Percentiles rank a stretch among this genome's conserved stretches.
Evolutionary conservation across 2,888 invertebrate species (phyloP).

Genomic region (Erynnis tages): DNA sequence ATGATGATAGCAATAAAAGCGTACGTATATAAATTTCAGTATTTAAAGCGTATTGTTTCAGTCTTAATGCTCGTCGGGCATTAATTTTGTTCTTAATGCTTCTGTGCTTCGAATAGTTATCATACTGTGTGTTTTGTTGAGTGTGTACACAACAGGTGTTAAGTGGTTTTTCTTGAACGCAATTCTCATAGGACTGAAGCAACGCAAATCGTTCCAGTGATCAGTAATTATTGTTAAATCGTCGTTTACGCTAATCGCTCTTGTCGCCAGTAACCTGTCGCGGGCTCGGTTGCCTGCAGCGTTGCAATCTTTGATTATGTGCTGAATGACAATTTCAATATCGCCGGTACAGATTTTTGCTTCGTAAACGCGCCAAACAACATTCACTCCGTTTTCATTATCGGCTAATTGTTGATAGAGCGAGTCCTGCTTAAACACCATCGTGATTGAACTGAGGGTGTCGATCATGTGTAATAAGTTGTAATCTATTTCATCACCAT

Average conservation of each 20-base stretch:
- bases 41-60: conserved; percentile 13
- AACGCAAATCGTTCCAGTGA: conserved; percentile 55
- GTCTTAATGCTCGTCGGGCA: not conserved
- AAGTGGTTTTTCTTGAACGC: conserved; percentile 46
- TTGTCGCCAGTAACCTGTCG: conserved; percentile 50
- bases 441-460: conserved; percentile 5
- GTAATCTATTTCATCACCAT: not conserved
- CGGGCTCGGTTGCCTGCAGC: conserved; percentile 47
- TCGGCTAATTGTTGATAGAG: conserved; percentile 30
- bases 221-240: conserved; percentile 74
- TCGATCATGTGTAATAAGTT: conserved; percentile 29
- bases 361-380: conserved; percentile 64
- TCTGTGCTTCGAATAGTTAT: not conserved
- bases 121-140: conserved; percentile 1
- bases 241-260: conserved; percentile 70
- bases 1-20: conserved; percentile 28
- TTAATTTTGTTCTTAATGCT: conserved; percentile 5
- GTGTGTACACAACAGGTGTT: conserved; percentile 36
- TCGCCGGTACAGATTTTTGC: conserved; percentile 56
- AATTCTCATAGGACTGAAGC: conserved; percentile 47
- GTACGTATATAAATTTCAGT: conserved; percentile 17
- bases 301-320: conserved; percentile 52
- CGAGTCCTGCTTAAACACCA: not conserved
- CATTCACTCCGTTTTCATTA: conserved; percentile 66
- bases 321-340: conserved; percentile 57